A percentile compares a stretch with the other conserved stretches of the same genome.
Conservation (phyloP, 2,888 invertebrate genomes). For the Drosophila suboccidentalis region DNA sequence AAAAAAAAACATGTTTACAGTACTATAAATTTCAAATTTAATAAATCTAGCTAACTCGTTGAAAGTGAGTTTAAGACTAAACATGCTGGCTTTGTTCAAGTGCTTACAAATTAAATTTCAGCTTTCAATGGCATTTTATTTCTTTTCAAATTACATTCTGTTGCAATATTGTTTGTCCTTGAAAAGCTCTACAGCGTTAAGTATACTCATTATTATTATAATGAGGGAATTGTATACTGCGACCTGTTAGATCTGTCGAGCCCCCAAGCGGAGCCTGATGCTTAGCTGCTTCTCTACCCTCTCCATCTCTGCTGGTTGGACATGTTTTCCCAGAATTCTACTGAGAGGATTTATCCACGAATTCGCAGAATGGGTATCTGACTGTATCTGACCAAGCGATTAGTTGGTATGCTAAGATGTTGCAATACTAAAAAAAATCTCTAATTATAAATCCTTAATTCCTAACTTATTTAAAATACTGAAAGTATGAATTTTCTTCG, state of each 20-base stretch:
- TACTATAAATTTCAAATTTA: constrained; percentile 1
- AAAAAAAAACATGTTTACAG: background rate
- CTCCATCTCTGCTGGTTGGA: background rate
- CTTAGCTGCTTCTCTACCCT: background rate
- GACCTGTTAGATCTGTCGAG: constrained; percentile 21
- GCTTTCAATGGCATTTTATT: constrained; percentile 21
- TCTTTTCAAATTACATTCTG: constrained; percentile 24
- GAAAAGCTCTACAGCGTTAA: constrained; percentile 21
- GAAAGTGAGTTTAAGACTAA: constrained; percentile 5
- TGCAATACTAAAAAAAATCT: background rate
- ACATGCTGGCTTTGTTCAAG: constrained; percentile 12
- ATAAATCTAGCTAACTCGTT: background rate
- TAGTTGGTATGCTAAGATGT: background rate
- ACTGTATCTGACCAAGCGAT: background rate
- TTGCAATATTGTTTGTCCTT: constrained; percentile 23
- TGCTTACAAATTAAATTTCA: constrained; percentile 20
- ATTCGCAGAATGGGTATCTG: background rate
- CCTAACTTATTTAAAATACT: background rate
- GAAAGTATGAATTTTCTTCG: background rate
- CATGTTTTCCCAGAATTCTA: constrained; percentile 4
- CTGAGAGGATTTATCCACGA: background rate
- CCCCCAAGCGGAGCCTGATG: background rate
- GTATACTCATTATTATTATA: constrained; percentile 26
- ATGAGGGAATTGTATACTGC: constrained; percentile 25
- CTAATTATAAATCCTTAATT: background rate